Percentiles rank a stretch among this genome's conserved stretches.
Conservation (phyloP, 2,113 vertebrate species). For the Thalassarche chlororhynchos region DNA sequence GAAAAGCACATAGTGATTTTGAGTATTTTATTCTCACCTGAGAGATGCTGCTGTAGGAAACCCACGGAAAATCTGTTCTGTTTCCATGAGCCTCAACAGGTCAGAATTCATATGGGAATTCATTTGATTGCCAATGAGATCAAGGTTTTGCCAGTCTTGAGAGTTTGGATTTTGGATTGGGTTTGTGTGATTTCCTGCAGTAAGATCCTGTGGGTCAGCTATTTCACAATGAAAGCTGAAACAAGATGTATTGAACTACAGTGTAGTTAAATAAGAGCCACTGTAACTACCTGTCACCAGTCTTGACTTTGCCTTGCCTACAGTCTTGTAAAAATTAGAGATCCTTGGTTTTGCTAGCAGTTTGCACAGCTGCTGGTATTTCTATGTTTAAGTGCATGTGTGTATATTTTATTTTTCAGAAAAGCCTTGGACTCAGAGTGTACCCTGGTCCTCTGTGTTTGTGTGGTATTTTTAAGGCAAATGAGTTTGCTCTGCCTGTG, state of each 20-base stretch:
- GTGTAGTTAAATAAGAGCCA: background rate
- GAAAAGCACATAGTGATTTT: background rate
- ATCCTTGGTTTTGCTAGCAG: background rate
- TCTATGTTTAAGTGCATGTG: background rate
- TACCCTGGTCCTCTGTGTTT: background rate
- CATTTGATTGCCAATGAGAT: background rate
- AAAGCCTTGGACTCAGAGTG: background rate
- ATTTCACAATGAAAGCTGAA: background rate
- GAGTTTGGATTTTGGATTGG: background rate
- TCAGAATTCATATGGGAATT: background rate
- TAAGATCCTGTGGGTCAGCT: background rate
- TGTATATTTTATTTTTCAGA: background rate
- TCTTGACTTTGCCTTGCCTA: background rate
- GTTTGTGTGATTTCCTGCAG: background rate
- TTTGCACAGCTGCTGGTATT: background rate
- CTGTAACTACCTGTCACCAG: background rate
- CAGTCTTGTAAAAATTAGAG: background rate
- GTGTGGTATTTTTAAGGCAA: background rate
- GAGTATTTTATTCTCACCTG: background rate
- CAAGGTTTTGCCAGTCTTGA: background rate
- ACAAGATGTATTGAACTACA: background rate
- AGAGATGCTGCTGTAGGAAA: background rate
- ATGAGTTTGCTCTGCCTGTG: background rate
- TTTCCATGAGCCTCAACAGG: background rate
- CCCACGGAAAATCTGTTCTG: background rate